A percentile compares a stretch with the other conserved stretches of the same genome.
Evolutionary conservation across 2,888 invertebrate species (phyloP).

Genomic region (Synergus laeviventris): DNA sequence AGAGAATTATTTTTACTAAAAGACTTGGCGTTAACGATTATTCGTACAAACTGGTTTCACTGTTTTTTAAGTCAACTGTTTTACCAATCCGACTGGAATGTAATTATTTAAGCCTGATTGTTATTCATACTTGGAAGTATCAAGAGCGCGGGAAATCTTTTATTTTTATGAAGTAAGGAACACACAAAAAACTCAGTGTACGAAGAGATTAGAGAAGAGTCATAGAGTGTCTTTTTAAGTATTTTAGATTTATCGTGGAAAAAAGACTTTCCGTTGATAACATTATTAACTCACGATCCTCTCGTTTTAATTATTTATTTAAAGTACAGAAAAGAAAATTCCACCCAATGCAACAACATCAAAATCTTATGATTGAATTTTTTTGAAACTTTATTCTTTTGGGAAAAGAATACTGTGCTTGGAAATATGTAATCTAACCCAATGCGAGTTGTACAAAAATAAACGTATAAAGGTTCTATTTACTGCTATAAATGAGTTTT

Average conservation of each 20-base stretch:
- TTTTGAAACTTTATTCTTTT: conserved; percentile 2
- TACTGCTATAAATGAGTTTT: conserved; percentile 31
- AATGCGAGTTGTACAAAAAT: conserved; percentile 29
- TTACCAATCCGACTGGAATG: not conserved
- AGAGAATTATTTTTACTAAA: conserved; percentile 30
- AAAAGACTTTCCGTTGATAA: not conserved
- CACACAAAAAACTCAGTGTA: conserved; percentile 21
- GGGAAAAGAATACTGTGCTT: not conserved
- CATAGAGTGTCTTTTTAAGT: conserved; percentile 11
- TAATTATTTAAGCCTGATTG: not conserved
- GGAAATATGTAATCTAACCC: conserved; percentile 8
- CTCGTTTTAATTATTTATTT: conserved; percentile 15
- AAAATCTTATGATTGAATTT: conserved; percentile 5
- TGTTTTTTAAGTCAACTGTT: not conserved
- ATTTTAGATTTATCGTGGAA: conserved; percentile 2
- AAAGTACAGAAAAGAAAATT: conserved; percentile 10
- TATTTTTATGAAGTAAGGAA: conserved; percentile 17
- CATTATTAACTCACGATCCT: not conserved
- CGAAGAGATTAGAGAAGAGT: conserved; percentile 12
- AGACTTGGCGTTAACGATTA: conserved; percentile 5
- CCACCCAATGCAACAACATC: not conserved
- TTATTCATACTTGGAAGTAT: not conserved
- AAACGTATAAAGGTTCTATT: conserved; percentile 33
- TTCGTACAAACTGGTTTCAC: not conserved
- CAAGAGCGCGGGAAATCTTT: not conserved